phyloP scores from a whole-genome alignment of 2,888 invertebrate species.

The Agelastica alni region DNA sequence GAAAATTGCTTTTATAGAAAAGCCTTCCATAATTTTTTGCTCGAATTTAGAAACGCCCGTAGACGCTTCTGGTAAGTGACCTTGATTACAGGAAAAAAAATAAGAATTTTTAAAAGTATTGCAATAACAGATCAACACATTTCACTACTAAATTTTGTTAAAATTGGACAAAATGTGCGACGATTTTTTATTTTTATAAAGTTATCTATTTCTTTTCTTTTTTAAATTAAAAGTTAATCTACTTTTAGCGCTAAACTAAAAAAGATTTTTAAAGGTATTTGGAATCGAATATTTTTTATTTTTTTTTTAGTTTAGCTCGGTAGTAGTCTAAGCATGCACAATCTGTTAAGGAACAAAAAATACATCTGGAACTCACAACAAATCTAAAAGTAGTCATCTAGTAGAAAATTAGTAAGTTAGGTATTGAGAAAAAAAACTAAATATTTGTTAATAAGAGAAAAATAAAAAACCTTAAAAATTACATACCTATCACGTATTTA shows the following conservation, averaged over 20 bases:
- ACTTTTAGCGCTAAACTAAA: not conserved
- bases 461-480: slow-evolving; percentile 26
- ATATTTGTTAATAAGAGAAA: slow-evolving; percentile 27
- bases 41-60: too few species aligned
- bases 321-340: slow-evolving; percentile 32
- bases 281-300: too few species aligned
- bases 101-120: too few species aligned
- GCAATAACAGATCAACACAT: too few species aligned
- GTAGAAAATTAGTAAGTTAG: slow-evolving; percentile 43
- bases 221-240: not conserved
- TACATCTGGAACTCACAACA: slow-evolving; percentile 57
- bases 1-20: too few species aligned
- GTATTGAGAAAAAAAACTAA: slow-evolving; percentile 33
- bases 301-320: slow-evolving; percentile 4
- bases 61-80: too few species aligned
- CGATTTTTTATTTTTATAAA: not conserved
- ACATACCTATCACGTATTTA: slow-evolving; percentile 32
- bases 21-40: too few species aligned
- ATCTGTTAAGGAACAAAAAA: slow-evolving; percentile 30
- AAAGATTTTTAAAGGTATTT: too few species aligned
- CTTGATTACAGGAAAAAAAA: too few species aligned
- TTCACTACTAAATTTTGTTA: not conserved
- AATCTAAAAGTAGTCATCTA: slow-evolving; percentile 45
- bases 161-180: not conserved
- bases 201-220: not conserved